Base-by-base conservation (phyloP, 2,797 vertebrate genomes). In the Megaceryle alcyon region DNA sequence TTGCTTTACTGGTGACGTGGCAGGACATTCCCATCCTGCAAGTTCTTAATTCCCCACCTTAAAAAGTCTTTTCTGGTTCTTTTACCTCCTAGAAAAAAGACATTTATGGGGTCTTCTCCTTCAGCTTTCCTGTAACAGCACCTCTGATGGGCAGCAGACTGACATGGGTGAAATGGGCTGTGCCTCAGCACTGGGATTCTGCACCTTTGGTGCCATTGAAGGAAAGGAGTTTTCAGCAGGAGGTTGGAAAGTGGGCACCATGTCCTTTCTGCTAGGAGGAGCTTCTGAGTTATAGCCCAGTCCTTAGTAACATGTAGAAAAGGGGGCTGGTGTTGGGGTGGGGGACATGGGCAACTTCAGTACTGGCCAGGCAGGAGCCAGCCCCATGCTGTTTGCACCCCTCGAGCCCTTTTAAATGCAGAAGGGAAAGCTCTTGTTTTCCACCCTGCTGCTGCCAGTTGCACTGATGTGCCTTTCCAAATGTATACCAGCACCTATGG, bases 251-350 rank as follows among this genome's bases (percentile, higher is more conserved):
- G 23, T 0, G 9, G 22, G 8, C 9, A 39, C 18, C 2, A 1
- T 56, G 6, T 33, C 66, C 33, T 28, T 71, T 18, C 39, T 49
- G 43, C 54, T 4, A 6, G 46, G 19, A 82, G 46, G 23, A 65
- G 20, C 66, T 82, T 23, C 51, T 8, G 39, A 28, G 53, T 17
- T 26, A 2, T 5, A 35, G 5, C 46, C 41, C 2, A 1, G 23
- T 17, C 29, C 6, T 2, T 9, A 4, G 3, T 14, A 29, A 18
- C 14, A 11, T 0, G 0, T 6, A 6, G 59, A 39, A 65, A 44
- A 59, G 10, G 13, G 14, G 54, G 11, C n/a, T 41, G 82, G 8
- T 10, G 29, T 4, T 33, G 11, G 9, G 33, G 11, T 57, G 28
- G 8, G 29, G 25, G 25, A 9, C 65, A 18, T 9, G 7, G 0